phyloP scores from a whole-genome alignment of 2,113 vertebrate species.

The Cavia porcellus region DNA sequence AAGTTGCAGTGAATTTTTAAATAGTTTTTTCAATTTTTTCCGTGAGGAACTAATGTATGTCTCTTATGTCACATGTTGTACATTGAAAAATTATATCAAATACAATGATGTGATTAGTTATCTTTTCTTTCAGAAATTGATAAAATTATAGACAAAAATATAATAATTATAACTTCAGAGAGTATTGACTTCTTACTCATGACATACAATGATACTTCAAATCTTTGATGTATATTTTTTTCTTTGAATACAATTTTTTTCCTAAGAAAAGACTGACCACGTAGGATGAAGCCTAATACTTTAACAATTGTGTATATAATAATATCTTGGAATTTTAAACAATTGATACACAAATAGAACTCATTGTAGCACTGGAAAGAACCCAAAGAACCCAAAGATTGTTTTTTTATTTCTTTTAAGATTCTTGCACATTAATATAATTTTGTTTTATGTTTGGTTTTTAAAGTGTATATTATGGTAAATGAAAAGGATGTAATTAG shows the following conservation, averaged over 20 bases:
- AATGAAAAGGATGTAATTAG: conserved; percentile 22
- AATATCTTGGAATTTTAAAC: conserved; percentile 22
- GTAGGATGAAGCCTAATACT: not conserved
- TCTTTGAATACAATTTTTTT: conserved; percentile 27
- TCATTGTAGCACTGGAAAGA: conserved; percentile 9
- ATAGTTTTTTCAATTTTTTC: not conserved
- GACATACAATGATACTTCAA: not conserved
- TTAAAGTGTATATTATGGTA: not conserved
- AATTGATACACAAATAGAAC: not conserved
- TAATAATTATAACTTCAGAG: not conserved
- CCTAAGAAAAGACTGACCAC: not conserved
- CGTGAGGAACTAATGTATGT: not conserved
- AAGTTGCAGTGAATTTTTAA: not conserved
- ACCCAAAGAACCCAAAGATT: not conserved
- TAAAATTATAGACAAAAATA: not conserved
- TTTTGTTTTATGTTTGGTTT: not conserved
- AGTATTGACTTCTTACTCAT: not conserved
- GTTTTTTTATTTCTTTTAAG: not conserved
- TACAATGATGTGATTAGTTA: not conserved
- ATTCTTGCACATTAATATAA: not conserved
- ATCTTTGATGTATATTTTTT: not conserved
- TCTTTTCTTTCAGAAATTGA: not conserved
- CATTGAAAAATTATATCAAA: not conserved
- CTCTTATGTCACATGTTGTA: not conserved
- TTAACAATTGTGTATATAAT: conserved; percentile 28